Evolutionary conservation across 2,113 vertebrate genomes (phyloP).

Genomic region (Athene cunicularia): DNA sequence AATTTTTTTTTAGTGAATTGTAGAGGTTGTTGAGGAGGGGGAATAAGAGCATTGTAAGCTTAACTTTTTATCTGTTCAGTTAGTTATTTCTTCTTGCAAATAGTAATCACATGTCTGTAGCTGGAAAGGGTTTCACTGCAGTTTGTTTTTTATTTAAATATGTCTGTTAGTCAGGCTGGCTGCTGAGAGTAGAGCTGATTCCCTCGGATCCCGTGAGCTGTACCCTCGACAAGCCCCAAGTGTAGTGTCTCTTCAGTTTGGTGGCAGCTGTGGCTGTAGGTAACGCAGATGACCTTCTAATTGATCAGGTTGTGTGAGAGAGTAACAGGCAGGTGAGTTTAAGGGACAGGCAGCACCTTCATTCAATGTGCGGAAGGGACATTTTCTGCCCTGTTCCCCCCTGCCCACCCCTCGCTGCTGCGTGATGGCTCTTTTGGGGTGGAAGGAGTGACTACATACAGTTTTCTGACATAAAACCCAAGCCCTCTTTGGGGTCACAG

Average conservation of each 20-base stretch:
- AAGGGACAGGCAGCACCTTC: not conserved
- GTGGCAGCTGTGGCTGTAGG: not conserved
- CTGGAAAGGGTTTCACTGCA: not conserved
- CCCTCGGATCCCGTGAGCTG: fast-evolving
- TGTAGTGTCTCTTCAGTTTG: not conserved
- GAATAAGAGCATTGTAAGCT: not conserved
- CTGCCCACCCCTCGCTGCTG: fast-evolving
- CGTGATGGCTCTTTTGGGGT: not conserved
- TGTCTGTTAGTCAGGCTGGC: not conserved
- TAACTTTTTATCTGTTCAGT: not conserved
- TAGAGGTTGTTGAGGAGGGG: not conserved
- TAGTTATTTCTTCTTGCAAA: not conserved
- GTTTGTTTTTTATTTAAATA: not conserved
- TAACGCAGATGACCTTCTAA: not conserved
- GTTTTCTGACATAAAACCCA: not conserved
- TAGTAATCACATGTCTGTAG: not conserved
- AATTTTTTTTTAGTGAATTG: not conserved
- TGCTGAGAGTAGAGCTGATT: not conserved
- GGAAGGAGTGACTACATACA: not conserved
- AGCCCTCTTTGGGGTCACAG: not conserved
- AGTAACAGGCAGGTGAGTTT: not conserved
- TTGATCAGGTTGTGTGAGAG: not conserved
- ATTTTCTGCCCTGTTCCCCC: not conserved
- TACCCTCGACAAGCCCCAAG: fast-evolving
- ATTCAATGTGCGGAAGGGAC: fast-evolving